phyloP scores from a whole-genome alignment of 2,797 vertebrate species.

The Sebastes jordani region DNA sequence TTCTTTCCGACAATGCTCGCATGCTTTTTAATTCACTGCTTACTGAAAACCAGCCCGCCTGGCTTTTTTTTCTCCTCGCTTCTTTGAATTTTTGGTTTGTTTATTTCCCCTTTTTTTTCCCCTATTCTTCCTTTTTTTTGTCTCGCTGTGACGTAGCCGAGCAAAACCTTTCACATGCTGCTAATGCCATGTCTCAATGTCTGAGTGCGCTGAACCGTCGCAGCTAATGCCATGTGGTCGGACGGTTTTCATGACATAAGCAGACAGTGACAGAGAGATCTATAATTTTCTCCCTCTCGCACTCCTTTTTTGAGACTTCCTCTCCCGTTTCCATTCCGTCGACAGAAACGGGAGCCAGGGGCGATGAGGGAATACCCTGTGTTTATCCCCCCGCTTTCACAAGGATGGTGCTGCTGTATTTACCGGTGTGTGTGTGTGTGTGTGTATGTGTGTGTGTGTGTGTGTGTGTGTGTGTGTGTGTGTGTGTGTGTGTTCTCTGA shows the following conservation, averaged over 20 bases:
- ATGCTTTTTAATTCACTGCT: conserved; percentile 3
- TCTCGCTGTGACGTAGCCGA: conserved; percentile 2
- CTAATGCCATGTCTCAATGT: conserved; percentile 56
- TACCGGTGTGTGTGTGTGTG: not conserved
- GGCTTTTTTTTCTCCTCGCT: not conserved
- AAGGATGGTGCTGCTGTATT: conserved; percentile 22
- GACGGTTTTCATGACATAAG: conserved; percentile 67
- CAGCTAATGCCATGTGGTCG: conserved; percentile 56
- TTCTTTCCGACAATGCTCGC: not conserved
- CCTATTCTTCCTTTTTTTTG: not conserved
- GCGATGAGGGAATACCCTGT: conserved; percentile 64
- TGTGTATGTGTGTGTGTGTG: not conserved
- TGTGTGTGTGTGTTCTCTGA: not conserved
- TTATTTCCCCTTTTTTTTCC: not conserved
- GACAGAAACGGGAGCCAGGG: conserved; percentile 63
- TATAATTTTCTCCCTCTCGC: conserved; percentile 71
- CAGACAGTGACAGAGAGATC: conserved; percentile 69
- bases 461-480: not conserved
- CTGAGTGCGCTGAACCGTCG: conserved; percentile 36
- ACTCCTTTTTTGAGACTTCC: conserved; percentile 52
- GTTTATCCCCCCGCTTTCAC: conserved; percentile 39
- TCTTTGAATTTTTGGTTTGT: not conserved
- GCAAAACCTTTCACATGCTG: conserved; percentile 39
- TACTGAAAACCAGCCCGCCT: conserved; percentile 7
- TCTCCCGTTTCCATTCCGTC: conserved; percentile 60